Percentiles rank a stretch among this genome's conserved stretches.
Conservation (phyloP, 2,797 vertebrate genomes). For the Odontamblyopus lacepedii region DNA sequence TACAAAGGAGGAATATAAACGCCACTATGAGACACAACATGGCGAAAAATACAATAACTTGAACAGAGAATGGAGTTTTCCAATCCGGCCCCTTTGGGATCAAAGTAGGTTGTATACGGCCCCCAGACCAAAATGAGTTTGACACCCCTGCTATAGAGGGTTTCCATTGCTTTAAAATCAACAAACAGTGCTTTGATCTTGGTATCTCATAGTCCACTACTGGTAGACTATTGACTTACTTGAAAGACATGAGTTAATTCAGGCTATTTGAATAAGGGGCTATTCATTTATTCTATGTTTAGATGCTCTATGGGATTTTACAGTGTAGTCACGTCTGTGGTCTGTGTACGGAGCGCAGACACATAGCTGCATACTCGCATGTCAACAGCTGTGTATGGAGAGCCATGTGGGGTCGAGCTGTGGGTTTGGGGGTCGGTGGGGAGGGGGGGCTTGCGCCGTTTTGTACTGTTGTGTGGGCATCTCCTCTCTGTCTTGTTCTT, state of each 20-base stretch:
- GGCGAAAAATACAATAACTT: too few relatives aligned
- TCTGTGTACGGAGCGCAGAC: constrained; percentile 58
- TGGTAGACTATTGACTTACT: background rate
- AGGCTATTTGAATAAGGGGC: background rate
- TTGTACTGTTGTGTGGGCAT: constrained; percentile 32
- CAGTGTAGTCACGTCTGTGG: constrained; percentile 16
- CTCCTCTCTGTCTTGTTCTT: constrained; percentile 51
- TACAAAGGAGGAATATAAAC: too few relatives aligned
- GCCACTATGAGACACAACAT: too few relatives aligned
- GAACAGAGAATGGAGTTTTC: too few relatives aligned
- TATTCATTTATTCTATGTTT: background rate
- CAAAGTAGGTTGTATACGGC: too few relatives aligned
- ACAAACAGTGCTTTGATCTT: background rate
- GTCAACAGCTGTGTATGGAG: constrained; percentile 72
- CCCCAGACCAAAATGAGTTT: too few relatives aligned
- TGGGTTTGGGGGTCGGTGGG: constrained; percentile 1
- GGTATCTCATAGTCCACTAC: too few relatives aligned
- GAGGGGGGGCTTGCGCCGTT: constrained; percentile 5
- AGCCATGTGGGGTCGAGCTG: constrained; percentile 60
- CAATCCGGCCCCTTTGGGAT: too few relatives aligned
- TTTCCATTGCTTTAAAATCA: background rate
- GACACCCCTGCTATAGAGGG: too few relatives aligned
- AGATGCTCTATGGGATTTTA: background rate
- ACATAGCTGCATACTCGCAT: constrained; percentile 65
- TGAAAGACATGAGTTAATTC: too few relatives aligned